These are phyloP conservation scores for Drosophila austrosaltans DNA, from an alignment of 2,888 invertebrate genomes.

Conservation along the genomic window DNA sequence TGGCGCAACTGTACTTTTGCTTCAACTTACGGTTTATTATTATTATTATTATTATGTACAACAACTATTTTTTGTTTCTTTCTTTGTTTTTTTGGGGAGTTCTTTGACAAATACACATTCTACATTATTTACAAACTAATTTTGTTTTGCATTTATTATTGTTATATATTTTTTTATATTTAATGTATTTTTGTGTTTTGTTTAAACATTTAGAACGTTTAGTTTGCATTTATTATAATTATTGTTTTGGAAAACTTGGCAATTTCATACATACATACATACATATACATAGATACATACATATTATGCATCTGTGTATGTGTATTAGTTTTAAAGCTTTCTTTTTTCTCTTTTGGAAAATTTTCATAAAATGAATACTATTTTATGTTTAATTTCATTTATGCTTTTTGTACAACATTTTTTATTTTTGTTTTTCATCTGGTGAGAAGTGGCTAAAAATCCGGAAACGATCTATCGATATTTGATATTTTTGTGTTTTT, in stretches of 20 bases:
- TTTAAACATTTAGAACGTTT: slow-evolving; percentile 45
- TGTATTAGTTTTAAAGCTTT: slow-evolving; percentile 53
- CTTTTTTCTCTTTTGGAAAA: slow-evolving; percentile 3
- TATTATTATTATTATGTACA: slow-evolving; percentile 48
- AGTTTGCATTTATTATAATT: slow-evolving; percentile 10
- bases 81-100: neutral
- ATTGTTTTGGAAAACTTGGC: slow-evolving; percentile 21
- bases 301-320: slow-evolving; percentile 8
- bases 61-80: slow-evolving; percentile 22
- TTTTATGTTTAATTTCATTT: neutral
- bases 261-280: slow-evolving; percentile 4
- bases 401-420: neutral
- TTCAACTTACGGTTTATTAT: slow-evolving; percentile 23
- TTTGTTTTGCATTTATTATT: slow-evolving; percentile 33
- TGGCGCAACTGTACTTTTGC: slow-evolving; percentile 59
- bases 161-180: slow-evolving; percentile 1
- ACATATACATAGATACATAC: no score
- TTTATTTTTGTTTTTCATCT: neutral
- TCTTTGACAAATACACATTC: neutral
- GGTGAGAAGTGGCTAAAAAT: neutral
- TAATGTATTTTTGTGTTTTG: slow-evolving; percentile 13
- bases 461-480: neutral
- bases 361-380: neutral
- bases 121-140: slow-evolving; percentile 16
- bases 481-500: no score